Percentiles rank a stretch among this genome's conserved stretches.
These are phyloP conservation scores for Hemithea aestivaria DNA, from an alignment of 2,888 invertebrate genomes.

Conservation along the genomic window DNA sequence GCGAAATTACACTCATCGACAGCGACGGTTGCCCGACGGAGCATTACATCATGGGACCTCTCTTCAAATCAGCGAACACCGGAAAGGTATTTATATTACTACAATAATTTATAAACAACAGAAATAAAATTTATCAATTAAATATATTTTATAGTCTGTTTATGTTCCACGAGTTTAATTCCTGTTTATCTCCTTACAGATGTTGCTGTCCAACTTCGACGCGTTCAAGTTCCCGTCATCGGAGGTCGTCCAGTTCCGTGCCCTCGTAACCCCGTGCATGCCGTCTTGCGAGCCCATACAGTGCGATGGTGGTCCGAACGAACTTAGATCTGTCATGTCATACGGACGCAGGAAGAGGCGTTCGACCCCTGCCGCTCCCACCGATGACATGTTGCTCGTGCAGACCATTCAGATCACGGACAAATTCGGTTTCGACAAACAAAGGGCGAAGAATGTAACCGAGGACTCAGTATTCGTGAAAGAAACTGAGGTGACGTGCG, in stretches of 20 bases:
- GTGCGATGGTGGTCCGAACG: slow-evolving; percentile 92
- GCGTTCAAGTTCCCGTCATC: slow-evolving; percentile 98
- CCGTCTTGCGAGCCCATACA: slow-evolving; percentile 95
- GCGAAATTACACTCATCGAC: slow-evolving; percentile 95
- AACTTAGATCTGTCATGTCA: slow-evolving; percentile 89
- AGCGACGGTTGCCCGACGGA: slow-evolving; percentile 95
- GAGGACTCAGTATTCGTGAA: slow-evolving; percentile 86
- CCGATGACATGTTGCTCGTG: slow-evolving; percentile 91
- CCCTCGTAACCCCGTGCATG: slow-evolving; percentile 96
- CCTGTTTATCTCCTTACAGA: slow-evolving; percentile 69
- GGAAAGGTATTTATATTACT: slow-evolving; percentile 82
- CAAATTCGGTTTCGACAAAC: slow-evolving; percentile 91
- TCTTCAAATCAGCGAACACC: slow-evolving; percentile 88
- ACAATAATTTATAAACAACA: too few species aligned
- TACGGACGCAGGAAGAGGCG: slow-evolving; percentile 90
- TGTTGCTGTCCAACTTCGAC: slow-evolving; percentile 93
- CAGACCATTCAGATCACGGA: slow-evolving; percentile 96
- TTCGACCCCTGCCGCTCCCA: slow-evolving; percentile 77
- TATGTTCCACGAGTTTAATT: slow-evolving; percentile 9
- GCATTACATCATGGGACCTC: slow-evolving; percentile 95
- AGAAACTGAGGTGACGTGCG: slow-evolving; percentile 81
- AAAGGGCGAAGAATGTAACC: slow-evolving; percentile 80
- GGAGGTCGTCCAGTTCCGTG: slow-evolving; percentile 96
- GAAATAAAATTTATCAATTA: too few species aligned
- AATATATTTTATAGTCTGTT: too few species aligned